Evolutionary conservation across 2,888 invertebrate genomes (phyloP).

Genomic region (Platerodrilus igneus): DNA sequence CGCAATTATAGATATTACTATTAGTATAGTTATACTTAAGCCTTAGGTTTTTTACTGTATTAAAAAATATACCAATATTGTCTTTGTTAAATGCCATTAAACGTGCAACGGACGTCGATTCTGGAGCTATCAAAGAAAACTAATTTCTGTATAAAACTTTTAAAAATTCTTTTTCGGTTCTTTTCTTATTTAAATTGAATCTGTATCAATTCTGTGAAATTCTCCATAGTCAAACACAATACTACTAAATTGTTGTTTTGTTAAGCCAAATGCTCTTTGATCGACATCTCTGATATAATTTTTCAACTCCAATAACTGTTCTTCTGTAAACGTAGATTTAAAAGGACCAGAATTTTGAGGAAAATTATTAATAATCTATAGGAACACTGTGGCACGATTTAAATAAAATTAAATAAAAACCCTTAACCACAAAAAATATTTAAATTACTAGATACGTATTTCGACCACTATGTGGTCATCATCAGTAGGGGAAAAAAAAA

Average conservation of each 20-base stretch:
- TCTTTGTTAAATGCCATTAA: no score
- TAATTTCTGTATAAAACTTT: neutral
- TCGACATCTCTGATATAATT: neutral
- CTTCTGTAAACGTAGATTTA: neutral
- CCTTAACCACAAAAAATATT: no score
- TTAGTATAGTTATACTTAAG: constrained; percentile 6
- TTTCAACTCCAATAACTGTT: neutral
- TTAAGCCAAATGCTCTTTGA: constrained; percentile 2
- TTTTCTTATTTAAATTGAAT: neutral
- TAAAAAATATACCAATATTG: no score
- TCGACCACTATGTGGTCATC: no score
- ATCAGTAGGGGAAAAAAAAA: no score
- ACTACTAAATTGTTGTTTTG: neutral
- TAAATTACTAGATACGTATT: no score
- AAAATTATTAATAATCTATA: no score
- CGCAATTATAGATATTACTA: constrained; percentile 18
- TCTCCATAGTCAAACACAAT: neutral
- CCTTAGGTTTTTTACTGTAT: neutral
- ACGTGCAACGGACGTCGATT: neutral
- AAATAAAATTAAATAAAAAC: no score
- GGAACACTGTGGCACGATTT: no score
- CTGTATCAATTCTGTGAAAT: neutral
- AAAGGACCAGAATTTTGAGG: constrained; percentile 1
- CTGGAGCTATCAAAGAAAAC: neutral
- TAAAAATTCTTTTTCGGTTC: neutral